Evolutionary conservation across 1,140 invertebrate species (phyloP).

Genomic region (Nephotettix cincticeps): DNA sequence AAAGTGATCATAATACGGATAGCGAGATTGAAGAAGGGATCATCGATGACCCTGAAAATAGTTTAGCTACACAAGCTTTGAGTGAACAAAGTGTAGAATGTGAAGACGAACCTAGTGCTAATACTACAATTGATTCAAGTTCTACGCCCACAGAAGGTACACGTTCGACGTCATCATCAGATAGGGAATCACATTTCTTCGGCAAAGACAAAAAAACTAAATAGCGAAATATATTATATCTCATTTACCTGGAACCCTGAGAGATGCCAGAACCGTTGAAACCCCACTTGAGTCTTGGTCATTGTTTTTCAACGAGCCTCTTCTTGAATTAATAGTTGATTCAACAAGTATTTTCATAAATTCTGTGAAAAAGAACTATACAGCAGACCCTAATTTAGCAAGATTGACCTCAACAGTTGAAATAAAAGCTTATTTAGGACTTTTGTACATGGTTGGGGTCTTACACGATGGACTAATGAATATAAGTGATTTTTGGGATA

Average conservation of each 20-base stretch:
- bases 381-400: background rate
- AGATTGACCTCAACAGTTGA: constrained; percentile 22
- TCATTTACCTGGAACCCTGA: constrained; percentile 27
- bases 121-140: no score
- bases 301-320: constrained; percentile 23
- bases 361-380: background rate
- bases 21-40: no score
- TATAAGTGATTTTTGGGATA: constrained; percentile 42
- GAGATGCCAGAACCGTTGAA: constrained; percentile 19
- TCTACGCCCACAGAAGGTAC: no score
- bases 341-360: constrained; percentile 26
- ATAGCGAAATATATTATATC: constrained; percentile 27
- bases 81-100: no score
- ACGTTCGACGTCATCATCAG: no score
- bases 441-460: constrained; percentile 38
- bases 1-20: no score
- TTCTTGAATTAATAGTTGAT: constrained; percentile 24
- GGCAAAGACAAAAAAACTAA: no score
- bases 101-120: no score
- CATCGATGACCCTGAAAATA: no score
- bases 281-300: constrained; percentile 27
- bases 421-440: constrained; percentile 35
- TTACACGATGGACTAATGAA: constrained; percentile 35
- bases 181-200: no score
- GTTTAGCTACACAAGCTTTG: no score